Conservation (phyloP, 1,140 invertebrate genomes). For the Diorhabda elongata region DNA sequence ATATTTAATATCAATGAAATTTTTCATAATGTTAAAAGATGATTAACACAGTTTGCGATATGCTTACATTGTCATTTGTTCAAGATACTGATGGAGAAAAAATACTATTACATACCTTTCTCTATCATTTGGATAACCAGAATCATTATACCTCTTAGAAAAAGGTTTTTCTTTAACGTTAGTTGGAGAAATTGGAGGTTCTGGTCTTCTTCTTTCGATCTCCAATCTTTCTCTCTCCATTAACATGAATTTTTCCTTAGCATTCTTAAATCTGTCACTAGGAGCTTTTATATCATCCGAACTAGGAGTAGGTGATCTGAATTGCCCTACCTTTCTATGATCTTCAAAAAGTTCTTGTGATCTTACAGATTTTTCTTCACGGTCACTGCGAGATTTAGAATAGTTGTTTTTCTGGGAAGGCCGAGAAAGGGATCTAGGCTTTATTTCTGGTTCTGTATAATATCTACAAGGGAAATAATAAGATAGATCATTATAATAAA, state of each 20-base stretch:
- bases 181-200: conserved; percentile 36
- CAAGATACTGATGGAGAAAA: neutral
- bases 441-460: conserved; percentile 23
- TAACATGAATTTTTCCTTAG: conserved; percentile 76
- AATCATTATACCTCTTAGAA: conserved; percentile 39
- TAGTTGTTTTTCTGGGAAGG: conserved; percentile 39
- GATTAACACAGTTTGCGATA: too few species aligned
- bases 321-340: conserved; percentile 42
- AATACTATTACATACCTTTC: conserved; percentile 20
- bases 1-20: too few species aligned
- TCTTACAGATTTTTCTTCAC: conserved; percentile 18
- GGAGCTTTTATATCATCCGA: conserved; percentile 56
- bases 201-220: conserved; percentile 46
- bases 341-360: conserved; percentile 23
- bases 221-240: conserved; percentile 67
- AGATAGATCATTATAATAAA: neutral
- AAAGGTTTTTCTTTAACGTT: conserved; percentile 32
- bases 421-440: conserved; percentile 10
- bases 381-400: conserved; percentile 30
- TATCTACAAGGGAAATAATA: conserved; percentile 4
- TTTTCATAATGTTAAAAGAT: too few species aligned
- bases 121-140: conserved; percentile 29
- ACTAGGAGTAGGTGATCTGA: conserved; percentile 51
- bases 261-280: conserved; percentile 74
- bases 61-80: neutral